Conservation (phyloP, 1,140 invertebrate genomes). For the Zelostemma sp. region DNA sequence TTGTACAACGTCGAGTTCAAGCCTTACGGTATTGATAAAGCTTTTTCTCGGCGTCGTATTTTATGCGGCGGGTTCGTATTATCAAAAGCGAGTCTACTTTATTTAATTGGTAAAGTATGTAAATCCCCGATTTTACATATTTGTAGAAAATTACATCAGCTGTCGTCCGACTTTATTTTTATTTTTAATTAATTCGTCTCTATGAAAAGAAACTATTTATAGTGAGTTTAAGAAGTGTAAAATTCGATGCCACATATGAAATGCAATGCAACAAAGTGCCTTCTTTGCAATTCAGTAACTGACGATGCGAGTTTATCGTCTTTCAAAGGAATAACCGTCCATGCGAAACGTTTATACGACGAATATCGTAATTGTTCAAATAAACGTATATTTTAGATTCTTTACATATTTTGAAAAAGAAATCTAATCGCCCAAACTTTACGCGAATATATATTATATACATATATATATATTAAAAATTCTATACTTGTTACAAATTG, state of each 20-base stretch:
- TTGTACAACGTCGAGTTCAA: slow-evolving; percentile 1
- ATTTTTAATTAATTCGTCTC: not conserved
- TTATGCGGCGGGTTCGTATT: not conserved
- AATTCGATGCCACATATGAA: not conserved
- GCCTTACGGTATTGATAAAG: no score
- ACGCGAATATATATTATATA: slow-evolving; percentile 52
- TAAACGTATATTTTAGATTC: slow-evolving; percentile 51
- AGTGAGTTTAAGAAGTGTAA: no score
- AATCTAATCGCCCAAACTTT: slow-evolving; percentile 27
- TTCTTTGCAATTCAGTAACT: slow-evolving; percentile 21
- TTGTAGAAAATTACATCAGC: not conserved
- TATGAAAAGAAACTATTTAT: no score
- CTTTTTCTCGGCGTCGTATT: not conserved
- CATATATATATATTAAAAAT: slow-evolving; percentile 55
- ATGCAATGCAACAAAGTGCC: slow-evolving; percentile 21
- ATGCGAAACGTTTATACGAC: slow-evolving; percentile 62
- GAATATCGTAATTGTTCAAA: slow-evolving; percentile 57
- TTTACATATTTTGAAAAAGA: slow-evolving; percentile 46
- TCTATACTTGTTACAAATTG: slow-evolving; percentile 66
- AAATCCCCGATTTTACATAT: not conserved
- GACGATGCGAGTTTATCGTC: slow-evolving; percentile 44
- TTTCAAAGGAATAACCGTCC: slow-evolving; percentile 66
- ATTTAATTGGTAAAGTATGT: not conserved
- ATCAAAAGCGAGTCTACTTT: not conserved
- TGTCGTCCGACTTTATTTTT: not conserved